Conservation (phyloP, 2,797 vertebrate genomes). For the Argya squamiceps region DNA sequence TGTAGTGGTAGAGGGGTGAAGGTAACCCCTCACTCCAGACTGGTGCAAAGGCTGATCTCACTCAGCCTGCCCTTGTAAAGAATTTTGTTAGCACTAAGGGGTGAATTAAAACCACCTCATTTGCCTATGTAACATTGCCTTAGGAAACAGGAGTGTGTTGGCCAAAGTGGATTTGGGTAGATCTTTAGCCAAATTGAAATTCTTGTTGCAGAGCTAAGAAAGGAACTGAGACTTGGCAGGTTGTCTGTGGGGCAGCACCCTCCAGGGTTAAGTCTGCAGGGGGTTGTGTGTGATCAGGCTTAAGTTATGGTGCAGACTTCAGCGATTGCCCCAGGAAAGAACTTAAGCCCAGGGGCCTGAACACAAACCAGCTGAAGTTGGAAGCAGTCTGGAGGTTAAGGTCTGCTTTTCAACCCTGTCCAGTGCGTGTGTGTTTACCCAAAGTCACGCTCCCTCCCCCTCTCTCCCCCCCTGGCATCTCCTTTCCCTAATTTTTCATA, state of each 20-base stretch:
- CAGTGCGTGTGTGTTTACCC: background rate
- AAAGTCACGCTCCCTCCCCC: background rate
- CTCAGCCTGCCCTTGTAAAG: background rate
- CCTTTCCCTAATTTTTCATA: background rate
- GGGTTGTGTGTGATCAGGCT: background rate
- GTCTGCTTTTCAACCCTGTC: background rate
- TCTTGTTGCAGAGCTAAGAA: background rate
- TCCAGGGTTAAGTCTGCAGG: background rate
- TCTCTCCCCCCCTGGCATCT: background rate
- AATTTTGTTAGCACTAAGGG: background rate
- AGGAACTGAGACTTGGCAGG: background rate
- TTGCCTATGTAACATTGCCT: accelerated
- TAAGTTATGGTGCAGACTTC: background rate
- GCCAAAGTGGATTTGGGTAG: background rate
- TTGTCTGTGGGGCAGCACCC: background rate
- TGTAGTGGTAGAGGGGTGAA: background rate
- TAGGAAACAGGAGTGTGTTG: background rate
- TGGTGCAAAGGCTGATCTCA: background rate
- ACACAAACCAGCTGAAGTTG: background rate
- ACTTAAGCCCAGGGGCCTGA: background rate
- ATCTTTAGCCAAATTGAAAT: background rate
- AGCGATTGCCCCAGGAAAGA: accelerated
- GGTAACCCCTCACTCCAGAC: background rate
- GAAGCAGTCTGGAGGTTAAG: background rate
- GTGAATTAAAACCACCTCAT: background rate